phyloP scores from a whole-genome alignment of 2,113 vertebrate species.

The Octodon degus region DNA sequence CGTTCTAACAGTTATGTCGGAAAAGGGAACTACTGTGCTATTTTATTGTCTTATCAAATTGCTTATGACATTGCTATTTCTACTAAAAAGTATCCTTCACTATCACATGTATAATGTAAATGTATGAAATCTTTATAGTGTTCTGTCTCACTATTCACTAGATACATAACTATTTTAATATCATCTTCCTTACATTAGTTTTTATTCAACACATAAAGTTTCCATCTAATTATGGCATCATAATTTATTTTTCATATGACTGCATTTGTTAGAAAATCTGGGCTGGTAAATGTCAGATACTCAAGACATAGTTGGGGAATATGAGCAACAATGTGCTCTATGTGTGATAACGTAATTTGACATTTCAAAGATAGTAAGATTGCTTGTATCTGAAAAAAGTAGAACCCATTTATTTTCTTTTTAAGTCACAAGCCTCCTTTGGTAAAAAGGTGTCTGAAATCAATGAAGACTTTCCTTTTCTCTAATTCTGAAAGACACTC shows the following conservation, averaged over 20 bases:
- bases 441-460: too few species aligned
- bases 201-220: background rate
- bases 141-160: background rate
- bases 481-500: background rate
- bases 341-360: background rate
- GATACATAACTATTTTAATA: background rate
- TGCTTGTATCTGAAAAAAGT: background rate
- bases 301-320: background rate
- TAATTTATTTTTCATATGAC: background rate
- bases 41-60: background rate
- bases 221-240: background rate
- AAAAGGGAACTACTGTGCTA: background rate
- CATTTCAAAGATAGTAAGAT: background rate
- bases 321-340: background rate
- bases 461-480: background rate
- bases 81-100: background rate
- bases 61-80: background rate
- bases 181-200: background rate
- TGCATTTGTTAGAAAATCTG: background rate
- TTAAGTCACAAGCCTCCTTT: background rate
- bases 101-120: background rate
- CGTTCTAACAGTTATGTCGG: background rate
- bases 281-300: background rate
- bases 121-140: background rate
- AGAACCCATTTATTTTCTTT: background rate